Evolutionary conservation across 2,113 vertebrate genomes (phyloP).

Genomic region (Echinops telfairi): DNA sequence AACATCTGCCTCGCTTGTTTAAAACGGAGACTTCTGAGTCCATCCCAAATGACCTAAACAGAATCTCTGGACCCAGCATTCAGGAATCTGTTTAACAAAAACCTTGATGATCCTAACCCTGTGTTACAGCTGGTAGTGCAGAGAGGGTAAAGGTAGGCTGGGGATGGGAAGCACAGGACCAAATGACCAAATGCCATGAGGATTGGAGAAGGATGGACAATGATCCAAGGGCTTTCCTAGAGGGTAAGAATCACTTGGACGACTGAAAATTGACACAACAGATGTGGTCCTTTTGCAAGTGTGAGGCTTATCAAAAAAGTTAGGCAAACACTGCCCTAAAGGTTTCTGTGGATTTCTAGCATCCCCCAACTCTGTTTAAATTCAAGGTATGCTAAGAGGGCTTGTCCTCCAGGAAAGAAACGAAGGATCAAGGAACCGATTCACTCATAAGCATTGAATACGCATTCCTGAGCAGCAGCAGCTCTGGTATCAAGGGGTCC

Average conservation of each 20-base stretch:
- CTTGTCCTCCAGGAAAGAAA: neutral
- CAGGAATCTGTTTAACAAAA: neutral
- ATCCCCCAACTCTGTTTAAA: constrained; percentile 8
- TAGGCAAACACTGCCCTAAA: neutral
- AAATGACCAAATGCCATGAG: constrained; percentile 4
- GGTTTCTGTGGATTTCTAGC: constrained; percentile 10
- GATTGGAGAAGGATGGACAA: neutral
- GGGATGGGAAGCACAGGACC: neutral
- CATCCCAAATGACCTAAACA: neutral
- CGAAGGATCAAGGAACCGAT: neutral
- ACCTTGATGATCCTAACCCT: neutral
- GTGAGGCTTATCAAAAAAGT: constrained; percentile 48
- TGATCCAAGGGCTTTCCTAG: neutral
- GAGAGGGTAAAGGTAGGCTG: neutral
- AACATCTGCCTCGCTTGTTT: neutral
- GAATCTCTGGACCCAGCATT: neutral
- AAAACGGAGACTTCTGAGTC: neutral
- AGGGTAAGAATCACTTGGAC: neutral
- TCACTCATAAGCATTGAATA: neutral
- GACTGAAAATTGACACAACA: neutral
- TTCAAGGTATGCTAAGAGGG: neutral
- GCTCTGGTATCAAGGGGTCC: too few relatives aligned
- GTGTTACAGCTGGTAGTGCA: neutral
- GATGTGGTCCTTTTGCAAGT: neutral
- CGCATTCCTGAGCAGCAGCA: neutral